Conservation (phyloP, 92 coral and sea anemone genomes). For the Palythoa heliodiscus region DNA sequence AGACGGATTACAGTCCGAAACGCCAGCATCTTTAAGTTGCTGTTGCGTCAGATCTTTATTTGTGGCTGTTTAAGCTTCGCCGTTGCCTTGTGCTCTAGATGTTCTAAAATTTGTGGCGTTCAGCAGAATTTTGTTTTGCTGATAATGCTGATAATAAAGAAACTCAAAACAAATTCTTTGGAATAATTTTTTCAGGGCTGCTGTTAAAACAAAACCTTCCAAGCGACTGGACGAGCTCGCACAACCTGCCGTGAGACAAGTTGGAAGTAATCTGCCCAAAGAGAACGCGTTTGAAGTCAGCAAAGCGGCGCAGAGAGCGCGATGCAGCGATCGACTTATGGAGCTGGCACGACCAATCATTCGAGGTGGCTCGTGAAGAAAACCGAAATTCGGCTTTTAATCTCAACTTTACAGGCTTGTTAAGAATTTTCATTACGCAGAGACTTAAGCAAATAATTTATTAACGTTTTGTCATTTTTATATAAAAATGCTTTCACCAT, state of each 20-base stretch:
- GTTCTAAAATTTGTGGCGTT: too few species aligned
- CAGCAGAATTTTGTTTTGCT: too few species aligned
- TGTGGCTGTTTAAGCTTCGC: too few species aligned
- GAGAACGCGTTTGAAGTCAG: conserved; percentile 87
- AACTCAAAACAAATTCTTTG: too few species aligned
- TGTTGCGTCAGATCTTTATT: too few species aligned
- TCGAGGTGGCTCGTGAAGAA: conserved; percentile 48
- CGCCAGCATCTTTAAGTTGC: too few species aligned
- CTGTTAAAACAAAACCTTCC: conserved; percentile 69
- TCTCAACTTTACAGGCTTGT: background rate
- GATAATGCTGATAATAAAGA: too few species aligned
- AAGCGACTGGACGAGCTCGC: conserved; percentile 81
- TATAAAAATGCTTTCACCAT: too few species aligned
- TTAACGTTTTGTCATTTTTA: too few species aligned
- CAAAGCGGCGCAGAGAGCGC: conserved; percentile 85
- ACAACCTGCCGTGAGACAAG: conserved; percentile 73
- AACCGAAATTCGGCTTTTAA: too few species aligned
- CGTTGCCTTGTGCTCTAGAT: too few species aligned
- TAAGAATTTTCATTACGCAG: background rate
- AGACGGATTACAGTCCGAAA: too few species aligned
- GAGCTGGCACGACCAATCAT: conserved; percentile 81
- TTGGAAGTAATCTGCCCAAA: conserved; percentile 88
- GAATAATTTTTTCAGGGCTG: conserved; percentile 53
- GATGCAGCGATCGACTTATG: conserved; percentile 72
- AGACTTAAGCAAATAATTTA: background rate